Conservation (phyloP, 2,113 vertebrate species). For the Phyllostomus hastatus region DNA sequence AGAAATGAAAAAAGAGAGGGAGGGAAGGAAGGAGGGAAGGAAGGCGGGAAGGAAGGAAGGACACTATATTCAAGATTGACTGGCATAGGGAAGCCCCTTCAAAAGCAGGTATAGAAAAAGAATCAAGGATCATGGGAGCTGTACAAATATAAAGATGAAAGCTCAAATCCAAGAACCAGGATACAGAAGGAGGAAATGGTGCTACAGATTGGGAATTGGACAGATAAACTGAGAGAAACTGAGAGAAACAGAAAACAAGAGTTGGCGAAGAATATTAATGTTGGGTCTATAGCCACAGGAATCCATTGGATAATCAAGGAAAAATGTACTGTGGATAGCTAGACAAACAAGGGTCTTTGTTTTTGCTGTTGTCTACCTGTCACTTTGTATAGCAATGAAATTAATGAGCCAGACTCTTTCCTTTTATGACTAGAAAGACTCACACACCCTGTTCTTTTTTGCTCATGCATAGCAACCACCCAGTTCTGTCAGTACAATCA, state of each 20-base stretch:
- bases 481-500: conserved; percentile 18
- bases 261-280: conserved; percentile 21
- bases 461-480: background rate
- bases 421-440: conserved; percentile 17
- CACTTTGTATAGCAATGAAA: conserved; percentile 54
- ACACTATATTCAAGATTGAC: background rate
- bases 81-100: background rate
- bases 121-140: background rate
- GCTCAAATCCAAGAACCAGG: background rate
- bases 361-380: conserved; percentile 48
- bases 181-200: conserved; percentile 3
- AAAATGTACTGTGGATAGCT: background rate
- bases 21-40: background rate
- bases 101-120: background rate
- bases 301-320: conserved; percentile 24
- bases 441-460: background rate
- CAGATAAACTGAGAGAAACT: background rate
- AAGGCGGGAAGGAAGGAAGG: background rate
- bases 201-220: background rate
- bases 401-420: conserved; percentile 60
- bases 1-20: background rate
- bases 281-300: background rate
- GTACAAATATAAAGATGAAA: conserved; percentile 1
- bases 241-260: conserved; percentile 19
- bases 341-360: conserved; percentile 18